These are phyloP conservation scores for Hymenopus coronatus DNA, from an alignment of 2,888 invertebrate genomes.

Conservation along the genomic window DNA sequence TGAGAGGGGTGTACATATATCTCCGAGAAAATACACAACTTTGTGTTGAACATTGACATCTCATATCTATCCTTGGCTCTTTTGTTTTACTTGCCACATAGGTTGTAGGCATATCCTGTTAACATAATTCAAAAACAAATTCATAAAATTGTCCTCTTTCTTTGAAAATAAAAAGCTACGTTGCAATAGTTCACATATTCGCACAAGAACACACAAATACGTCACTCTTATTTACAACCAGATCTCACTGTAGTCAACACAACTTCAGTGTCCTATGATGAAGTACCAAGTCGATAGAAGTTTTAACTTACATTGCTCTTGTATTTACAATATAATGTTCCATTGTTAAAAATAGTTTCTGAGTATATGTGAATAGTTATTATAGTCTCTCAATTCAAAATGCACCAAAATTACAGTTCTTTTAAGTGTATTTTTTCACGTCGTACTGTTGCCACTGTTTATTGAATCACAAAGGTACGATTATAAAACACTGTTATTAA, in stretches of 20 bases:
- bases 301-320: neutral
- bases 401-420: neutral
- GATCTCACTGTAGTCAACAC: neutral
- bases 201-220: neutral
- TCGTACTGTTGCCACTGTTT: neutral
- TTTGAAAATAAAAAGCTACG: neutral
- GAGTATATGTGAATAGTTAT: neutral
- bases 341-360: neutral
- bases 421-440: neutral
- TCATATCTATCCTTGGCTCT: neutral
- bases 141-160: neutral
- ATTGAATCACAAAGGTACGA: neutral
- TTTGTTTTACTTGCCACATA: neutral
- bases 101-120: neutral
- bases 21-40: neutral
- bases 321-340: neutral
- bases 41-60: neutral
- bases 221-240: neutral
- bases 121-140: neutral
- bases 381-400: neutral
- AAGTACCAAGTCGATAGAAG: neutral
- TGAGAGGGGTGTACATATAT: neutral
- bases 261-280: neutral
- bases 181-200: neutral
- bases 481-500: neutral